These are phyloP conservation scores for Acinonyx jubatus DNA, from an alignment of 2,113 vertebrate species.

Conservation along the genomic window DNA sequence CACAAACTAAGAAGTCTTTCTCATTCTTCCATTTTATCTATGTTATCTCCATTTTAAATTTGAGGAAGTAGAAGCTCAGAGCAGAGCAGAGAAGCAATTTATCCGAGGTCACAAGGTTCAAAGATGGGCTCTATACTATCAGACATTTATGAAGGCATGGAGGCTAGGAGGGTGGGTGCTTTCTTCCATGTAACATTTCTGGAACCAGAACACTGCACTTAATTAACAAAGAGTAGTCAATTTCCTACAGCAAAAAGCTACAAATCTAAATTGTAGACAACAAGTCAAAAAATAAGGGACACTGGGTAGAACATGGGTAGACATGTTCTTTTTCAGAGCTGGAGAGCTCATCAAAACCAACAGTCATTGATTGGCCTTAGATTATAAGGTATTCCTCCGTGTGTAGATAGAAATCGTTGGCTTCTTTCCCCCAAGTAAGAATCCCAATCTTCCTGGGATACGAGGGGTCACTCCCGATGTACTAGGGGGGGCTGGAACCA, in stretches of 20 bases:
- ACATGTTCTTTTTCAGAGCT: not conserved
- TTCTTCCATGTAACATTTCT: not conserved
- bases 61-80: not conserved
- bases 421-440: not conserved
- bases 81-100: not conserved
- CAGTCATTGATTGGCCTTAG: not conserved
- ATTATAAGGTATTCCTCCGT: not conserved
- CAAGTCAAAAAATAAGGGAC: not conserved
- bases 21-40: not conserved
- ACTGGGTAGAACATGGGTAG: too few relatives aligned
- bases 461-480: too few relatives aligned
- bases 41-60: not conserved
- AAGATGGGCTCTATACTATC: not conserved
- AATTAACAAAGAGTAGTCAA: not conserved
- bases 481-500: not conserved
- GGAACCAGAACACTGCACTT: not conserved
- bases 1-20: not conserved
- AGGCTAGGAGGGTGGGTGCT: not conserved
- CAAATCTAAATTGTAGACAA: not conserved
- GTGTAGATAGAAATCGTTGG: accelerated
- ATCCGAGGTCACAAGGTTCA: not conserved
- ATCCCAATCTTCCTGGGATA: not conserved
- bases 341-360: not conserved
- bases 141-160: not conserved
- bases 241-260: not conserved